phyloP scores from a whole-genome alignment of 2,113 vertebrate genomes.

The Microcebus griseorufus region DNA sequence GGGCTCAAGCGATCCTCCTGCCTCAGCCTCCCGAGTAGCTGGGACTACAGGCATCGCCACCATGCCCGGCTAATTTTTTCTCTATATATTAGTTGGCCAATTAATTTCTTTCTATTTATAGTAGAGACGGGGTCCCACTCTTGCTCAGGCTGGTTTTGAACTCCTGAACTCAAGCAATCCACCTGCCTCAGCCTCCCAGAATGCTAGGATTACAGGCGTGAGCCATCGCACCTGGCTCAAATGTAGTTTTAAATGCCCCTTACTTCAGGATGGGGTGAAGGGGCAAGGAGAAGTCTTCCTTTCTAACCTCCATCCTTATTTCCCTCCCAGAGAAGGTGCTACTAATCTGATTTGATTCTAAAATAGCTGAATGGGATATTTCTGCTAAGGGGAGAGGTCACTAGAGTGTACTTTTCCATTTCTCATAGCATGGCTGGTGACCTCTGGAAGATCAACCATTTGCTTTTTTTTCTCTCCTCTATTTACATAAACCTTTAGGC shows the following conservation, averaged over 20 bases:
- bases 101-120: too few relatives aligned
- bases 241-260: not conserved
- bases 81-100: too few relatives aligned
- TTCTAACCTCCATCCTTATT: not conserved
- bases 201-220: too few relatives aligned
- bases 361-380: not conserved
- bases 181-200: too few relatives aligned
- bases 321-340: not conserved
- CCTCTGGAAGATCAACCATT: not conserved
- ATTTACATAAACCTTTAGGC: not conserved
- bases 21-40: too few relatives aligned
- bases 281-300: not conserved
- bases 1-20: too few relatives aligned
- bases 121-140: too few relatives aligned
- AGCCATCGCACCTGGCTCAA: not conserved
- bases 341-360: not conserved
- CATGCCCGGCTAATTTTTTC: too few relatives aligned
- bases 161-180: too few relatives aligned
- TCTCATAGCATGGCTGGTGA: not conserved
- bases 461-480: not conserved
- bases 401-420: not conserved
- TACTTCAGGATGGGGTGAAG: not conserved
- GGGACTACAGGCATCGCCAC: too few relatives aligned
- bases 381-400: not conserved
- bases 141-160: too few relatives aligned